Evolutionary conservation across 2,797 vertebrate genomes (phyloP).

Genomic region (Darevskia nairensis): DNA sequence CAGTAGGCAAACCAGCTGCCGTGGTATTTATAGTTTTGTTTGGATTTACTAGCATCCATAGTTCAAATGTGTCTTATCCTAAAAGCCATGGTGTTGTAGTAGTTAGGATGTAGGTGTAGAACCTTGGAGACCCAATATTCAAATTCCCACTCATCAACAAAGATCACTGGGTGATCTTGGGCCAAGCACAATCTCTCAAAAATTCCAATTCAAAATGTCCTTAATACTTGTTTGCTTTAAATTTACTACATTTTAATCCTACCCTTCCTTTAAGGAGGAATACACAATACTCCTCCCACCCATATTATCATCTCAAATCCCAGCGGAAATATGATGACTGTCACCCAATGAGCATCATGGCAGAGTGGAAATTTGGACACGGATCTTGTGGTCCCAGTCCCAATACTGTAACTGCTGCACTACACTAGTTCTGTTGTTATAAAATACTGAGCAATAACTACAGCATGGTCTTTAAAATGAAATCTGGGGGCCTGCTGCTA

Average conservation of each 20-base stretch:
- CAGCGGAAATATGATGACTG: background rate
- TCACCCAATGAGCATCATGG: background rate
- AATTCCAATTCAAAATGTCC: too few relatives aligned
- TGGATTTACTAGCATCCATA: too few relatives aligned
- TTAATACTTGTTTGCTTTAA: background rate
- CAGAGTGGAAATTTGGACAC: background rate
- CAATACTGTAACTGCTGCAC: background rate
- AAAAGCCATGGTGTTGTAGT: too few relatives aligned
- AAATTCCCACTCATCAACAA: too few relatives aligned
- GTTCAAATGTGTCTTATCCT: too few relatives aligned
- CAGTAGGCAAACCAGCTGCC: too few relatives aligned
- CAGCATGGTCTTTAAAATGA: background rate
- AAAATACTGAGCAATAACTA: background rate
- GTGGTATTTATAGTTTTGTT: too few relatives aligned
- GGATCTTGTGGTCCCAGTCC: background rate
- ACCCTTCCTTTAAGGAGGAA: background rate
- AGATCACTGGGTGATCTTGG: too few relatives aligned
- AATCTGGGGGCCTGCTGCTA: background rate
- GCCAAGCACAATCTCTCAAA: too few relatives aligned
- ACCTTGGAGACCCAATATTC: too few relatives aligned
- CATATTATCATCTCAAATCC: background rate
- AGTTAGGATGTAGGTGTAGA: too few relatives aligned
- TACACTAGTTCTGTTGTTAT: background rate
- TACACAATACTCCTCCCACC: background rate
- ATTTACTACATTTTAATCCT: background rate